phyloP scores from a whole-genome alignment of 2,797 vertebrate genomes.

The Micrastur ruficollis region DNA sequence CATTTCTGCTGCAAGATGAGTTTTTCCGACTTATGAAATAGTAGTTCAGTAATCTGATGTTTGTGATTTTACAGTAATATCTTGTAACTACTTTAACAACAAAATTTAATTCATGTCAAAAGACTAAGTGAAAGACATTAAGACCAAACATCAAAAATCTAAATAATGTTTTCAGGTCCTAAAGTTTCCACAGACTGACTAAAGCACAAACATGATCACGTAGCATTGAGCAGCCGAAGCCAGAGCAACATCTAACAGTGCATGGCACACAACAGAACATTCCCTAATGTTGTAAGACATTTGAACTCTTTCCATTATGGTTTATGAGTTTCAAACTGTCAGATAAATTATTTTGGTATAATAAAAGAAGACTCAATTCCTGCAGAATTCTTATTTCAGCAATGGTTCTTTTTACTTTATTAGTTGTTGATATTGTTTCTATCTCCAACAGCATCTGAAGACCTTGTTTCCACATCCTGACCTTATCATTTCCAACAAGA shows the following conservation, averaged over 20 bases:
- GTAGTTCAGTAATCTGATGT: background rate
- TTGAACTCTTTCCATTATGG: background rate
- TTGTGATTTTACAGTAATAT: background rate
- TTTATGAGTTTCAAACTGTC: constrained; percentile 5
- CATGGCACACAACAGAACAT: background rate
- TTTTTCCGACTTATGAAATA: background rate
- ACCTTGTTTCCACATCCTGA: background rate
- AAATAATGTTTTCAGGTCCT: background rate
- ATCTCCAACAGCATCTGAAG: background rate
- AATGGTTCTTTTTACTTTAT: background rate
- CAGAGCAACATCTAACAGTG: background rate
- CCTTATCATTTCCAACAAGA: background rate
- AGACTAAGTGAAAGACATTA: background rate
- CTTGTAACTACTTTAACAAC: background rate
- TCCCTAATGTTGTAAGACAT: background rate
- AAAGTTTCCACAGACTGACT: background rate
- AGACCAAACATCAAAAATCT: background rate
- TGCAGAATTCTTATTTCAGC: background rate
- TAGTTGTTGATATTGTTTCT: background rate
- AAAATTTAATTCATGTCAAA: background rate
- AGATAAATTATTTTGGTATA: background rate
- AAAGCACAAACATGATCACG: background rate
- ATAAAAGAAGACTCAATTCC: background rate
- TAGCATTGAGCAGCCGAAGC: background rate
- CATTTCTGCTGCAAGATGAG: background rate